These are phyloP conservation scores for Drosophila kohkoa DNA, from an alignment of 1,140 invertebrate species.

Conservation along the genomic window DNA sequence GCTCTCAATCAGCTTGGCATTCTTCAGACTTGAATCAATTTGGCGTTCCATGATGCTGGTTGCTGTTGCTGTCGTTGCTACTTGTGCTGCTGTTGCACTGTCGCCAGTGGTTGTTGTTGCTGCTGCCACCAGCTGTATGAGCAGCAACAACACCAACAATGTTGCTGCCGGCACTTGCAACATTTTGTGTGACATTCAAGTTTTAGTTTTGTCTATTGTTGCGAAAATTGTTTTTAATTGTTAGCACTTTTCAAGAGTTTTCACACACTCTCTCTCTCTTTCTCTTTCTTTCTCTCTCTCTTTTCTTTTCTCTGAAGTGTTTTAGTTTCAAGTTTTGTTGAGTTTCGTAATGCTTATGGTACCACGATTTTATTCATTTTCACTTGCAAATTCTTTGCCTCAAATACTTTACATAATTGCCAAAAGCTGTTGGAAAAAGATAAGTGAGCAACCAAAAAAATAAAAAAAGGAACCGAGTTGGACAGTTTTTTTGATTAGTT, in stretches of 20 bases:
- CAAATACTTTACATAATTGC: conserved; percentile 73
- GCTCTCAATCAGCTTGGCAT: conserved; percentile 81
- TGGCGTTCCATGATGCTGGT: conserved; percentile 57
- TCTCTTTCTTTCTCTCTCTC: conserved; percentile 31
- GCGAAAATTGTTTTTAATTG: conserved; percentile 75
- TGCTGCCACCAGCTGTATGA: conserved; percentile 48
- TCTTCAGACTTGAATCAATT: conserved; percentile 78
- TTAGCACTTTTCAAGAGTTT: conserved; percentile 63
- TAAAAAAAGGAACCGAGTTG: not conserved
- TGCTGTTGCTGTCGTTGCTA: conserved; percentile 36
- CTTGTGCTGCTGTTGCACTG: conserved; percentile 20
- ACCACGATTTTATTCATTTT: conserved; percentile 83
- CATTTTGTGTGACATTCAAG: conserved; percentile 77
- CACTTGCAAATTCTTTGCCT: conserved; percentile 43
- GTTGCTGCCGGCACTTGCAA: conserved; percentile 77
- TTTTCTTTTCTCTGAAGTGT: conserved; percentile 16
- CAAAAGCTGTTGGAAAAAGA: conserved; percentile 53
- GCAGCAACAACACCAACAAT: conserved; percentile 58
- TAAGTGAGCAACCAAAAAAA: not conserved
- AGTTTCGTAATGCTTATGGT: conserved; percentile 65
- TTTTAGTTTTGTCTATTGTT: conserved; percentile 40
- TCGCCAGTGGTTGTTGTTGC: conserved; percentile 19
- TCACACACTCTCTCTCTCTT: conserved; percentile 15
- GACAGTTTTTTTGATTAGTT: conserved; percentile 61
- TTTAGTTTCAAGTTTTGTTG: conserved; percentile 31